Evolutionary conservation across 2,888 invertebrate genomes (phyloP), one percentile per base, ranked within the genome.

Genomic region (Dynastes hyllus): DNA sequence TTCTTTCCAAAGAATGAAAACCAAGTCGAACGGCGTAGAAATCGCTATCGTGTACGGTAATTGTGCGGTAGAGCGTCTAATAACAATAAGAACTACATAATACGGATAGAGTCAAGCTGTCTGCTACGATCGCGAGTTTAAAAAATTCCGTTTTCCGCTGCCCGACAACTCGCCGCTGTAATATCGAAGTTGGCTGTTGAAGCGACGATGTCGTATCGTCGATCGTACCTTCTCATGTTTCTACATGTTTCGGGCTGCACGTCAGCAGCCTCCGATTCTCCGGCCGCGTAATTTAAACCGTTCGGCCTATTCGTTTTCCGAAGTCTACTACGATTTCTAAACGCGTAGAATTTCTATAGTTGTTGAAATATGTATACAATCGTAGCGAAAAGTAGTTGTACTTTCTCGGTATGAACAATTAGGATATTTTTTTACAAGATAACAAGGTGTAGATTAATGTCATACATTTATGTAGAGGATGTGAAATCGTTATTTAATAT

Each of bases 21-120:
- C 45, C 32, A 8, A 45, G 55, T 22, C 55, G 55, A 55, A 55
- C 55, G 55, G 8, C 45, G n/a, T 55, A 22, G 55, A 55, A 55
- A 22, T 55, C 55, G 55, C 55, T 11, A 55, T 55, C 55, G 55
- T 8, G 0, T 2, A 22, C 55, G 55, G 63, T 63, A 63, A 40
- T 37, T 55, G 55, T n/a, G 13, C n/a, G 16, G 71, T 71, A 53
- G 32, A 69, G 45, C 50, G 69, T 69, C 13, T 61, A 61, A n/a
- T 71, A 58, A 58, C 71, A 71, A 71, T 71, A 71, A 71, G 55
- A 71, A 55, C 27, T 70, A 70, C 27, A 55, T 40, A 71, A 71
- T 67, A 22, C 71, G 71, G 50, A 71, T 51, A 71, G 71, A 71
- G 71, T 71, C 71, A 71, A 71, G 71, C 71, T 71, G 71, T 71